Base-by-base conservation (phyloP, 2,888 invertebrate genomes). In the Halocaridina rubra region DNA sequence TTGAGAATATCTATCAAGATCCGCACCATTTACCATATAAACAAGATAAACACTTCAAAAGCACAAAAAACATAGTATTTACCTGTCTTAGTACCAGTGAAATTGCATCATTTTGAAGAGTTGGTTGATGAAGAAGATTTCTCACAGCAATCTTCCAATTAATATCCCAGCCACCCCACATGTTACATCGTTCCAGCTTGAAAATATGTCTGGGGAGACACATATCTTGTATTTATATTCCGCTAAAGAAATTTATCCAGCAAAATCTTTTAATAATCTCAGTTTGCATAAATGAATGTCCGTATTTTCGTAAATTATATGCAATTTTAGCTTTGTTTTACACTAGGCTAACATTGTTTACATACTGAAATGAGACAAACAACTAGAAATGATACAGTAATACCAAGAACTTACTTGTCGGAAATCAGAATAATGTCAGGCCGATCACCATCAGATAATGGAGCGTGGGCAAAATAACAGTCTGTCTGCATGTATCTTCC, bases 81-180 rank as follows among this genome's bases (percentile, higher is more conserved):
- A 95, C 96, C 94, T 95, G 95, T 92, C 94, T 94, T 80, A 96
- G 93, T 89, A 94, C 94, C 82, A 96, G 92, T 80, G 94, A 90
- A 3, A 96, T 92, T 89, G 93, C 94, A 79, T 94, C 93, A 1
- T 92, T 92, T 27, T 91, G 89, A 39, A 94, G 91, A 81, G 92
- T 91, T 1, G 95, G 95, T 16, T 94, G 93, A 13, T 94, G 94
- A 89, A 95, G 92, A 77, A 96, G 92, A 89, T 95, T 94, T 90
- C 95, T 94, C 75, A 96, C 92, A 85, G 93, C 93, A 27, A 95
- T 93, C 46, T 92, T 92, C 96, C 96, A 96, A 90, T 95, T 95
- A 32, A 95, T 92, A 89, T 94, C 94, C 94, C 95, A 96, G 8
- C 93, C 92, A 53, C 94, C 94, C 93, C 94, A 94, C 89, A 93